These are phyloP conservation scores for Vespertilio murinus DNA, from an alignment of 2,797 vertebrate species.

Conservation along the genomic window DNA sequence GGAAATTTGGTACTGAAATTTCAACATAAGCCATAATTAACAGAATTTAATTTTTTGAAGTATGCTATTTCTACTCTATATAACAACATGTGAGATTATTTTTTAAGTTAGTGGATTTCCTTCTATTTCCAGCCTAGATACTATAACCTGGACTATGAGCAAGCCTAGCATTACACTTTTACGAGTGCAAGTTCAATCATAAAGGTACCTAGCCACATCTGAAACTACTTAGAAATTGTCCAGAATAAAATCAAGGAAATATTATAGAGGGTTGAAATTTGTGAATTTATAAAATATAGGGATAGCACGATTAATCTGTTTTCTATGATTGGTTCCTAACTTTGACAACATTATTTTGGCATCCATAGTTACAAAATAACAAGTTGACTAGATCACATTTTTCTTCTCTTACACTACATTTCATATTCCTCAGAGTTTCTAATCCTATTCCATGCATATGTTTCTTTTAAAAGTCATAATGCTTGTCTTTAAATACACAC, in stretches of 20 bases:
- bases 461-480: slow-evolving; percentile 50
- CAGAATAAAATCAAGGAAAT: slow-evolving; percentile 39
- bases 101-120: slow-evolving; percentile 64
- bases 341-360: slow-evolving; percentile 56
- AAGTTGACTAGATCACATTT: slow-evolving; percentile 37
- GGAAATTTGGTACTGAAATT: slow-evolving; percentile 76
- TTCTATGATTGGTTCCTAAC: slow-evolving; percentile 41
- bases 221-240: slow-evolving; percentile 57
- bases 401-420: slow-evolving; percentile 32
- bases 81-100: slow-evolving; percentile 38
- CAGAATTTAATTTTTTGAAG: slow-evolving; percentile 75
- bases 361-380: slow-evolving; percentile 32
- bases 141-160: background rate
- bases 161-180: background rate
- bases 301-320: slow-evolving; percentile 45
- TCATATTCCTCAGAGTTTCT: slow-evolving; percentile 37
- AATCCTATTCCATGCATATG: background rate
- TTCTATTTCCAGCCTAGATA: slow-evolving; percentile 70
- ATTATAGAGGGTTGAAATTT: slow-evolving; percentile 47
- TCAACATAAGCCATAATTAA: slow-evolving; percentile 79
- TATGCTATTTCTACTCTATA: slow-evolving; percentile 68
- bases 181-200: background rate
- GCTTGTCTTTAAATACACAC: background rate
- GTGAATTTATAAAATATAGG: slow-evolving; percentile 55
- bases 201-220: slow-evolving; percentile 46